Base-by-base conservation (phyloP, 2,797 vertebrate genomes). In the Sebastes dallii region DNA sequence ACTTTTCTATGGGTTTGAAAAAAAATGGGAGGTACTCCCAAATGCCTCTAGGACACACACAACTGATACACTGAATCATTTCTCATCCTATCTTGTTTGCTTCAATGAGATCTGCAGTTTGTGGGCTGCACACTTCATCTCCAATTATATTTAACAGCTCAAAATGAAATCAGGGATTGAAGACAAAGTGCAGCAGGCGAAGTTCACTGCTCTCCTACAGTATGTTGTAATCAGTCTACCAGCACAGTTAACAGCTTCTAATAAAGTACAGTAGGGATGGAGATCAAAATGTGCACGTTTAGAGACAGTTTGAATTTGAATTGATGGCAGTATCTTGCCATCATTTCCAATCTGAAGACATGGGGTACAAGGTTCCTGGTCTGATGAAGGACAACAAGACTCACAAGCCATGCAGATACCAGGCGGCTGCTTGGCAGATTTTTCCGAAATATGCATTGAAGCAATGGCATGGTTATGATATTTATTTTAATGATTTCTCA, bases 51-150 rank as follows among this genome's bases (percentile, higher is more conserved):
- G 64, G 71, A 86, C 77, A 84, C 72, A 78, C 59, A 84, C 78
- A 74, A 74, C 71, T 78, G 82, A 84, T 62, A 52, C 72, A 59
- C 65, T 22, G 30, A 83, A 58, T 82, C 34, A 80, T 85, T 76
- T 78, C 66, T 82, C 75, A 75, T 83, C 67, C 60, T 62, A 62
- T 77, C 66, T 46, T 24, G 66, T 79, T 60, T 52, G 3, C 79
- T 77, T 88, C 64, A 80, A 32, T 83, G 52, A 84, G 67, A 72
- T 86, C 32, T 79, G 71, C 70, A 72, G 76, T 78, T 80, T 88
- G 69, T 70, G 69, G 36, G 74, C 72, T 66, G 74, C 36, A 71
- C 76, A 78, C 69, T 82, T 81, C 80, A 74, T 80, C 54, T 39
- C 82, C 72, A 72, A 79, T 90, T 83, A 71, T 77, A 79, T 85